Base-by-base conservation (phyloP, 2,797 vertebrate genomes). In the Galago senegalensis region DNA sequence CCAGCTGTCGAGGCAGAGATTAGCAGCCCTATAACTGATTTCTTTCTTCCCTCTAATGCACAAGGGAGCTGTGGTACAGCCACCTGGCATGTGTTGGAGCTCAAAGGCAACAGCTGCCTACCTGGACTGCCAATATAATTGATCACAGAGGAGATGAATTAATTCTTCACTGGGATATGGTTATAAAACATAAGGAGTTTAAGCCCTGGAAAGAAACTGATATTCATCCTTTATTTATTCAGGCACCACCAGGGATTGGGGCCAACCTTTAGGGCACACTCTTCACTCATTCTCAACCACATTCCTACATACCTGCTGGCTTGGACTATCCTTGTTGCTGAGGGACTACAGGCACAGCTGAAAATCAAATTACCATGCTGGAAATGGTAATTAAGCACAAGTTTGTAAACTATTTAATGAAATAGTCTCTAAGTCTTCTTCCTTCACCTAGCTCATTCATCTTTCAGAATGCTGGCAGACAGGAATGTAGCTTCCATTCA, bases 31-130 rank as follows among this genome's bases (percentile, higher is more conserved):
- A 5, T 93, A 97, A 97, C 95, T 85, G 92, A 92, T 97, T 97
- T 97, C 93, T 67, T 97, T 96, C 97, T 97, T 97, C 80, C 92
- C 31, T 27, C 43, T 75, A 89, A 93, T 93, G 70, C 97, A 75
- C 92, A 72, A 84, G 92, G 94, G 96, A 95, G 65, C 91, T 94
- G 56, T 2, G 97, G 97, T 96, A 98, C 98, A 89, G 97, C 96
- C 92, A 98, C 96, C 63, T 98, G 98, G 96, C 98, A 95, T 94
- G 96, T 82, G 63, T 72, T 16, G 7, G 98, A 96, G 96, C 92
- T 98, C 75, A 43, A 5, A 31, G 94, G 60, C 88, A 94, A 82
- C 97, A 98, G 97, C 97, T 98, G 97, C 76, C 86, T 94, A 95
- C 96, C 97, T 97, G 94, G 53, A 58, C 29, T 58, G 67, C 95